Conservation (phyloP, 1,140 invertebrate genomes). For the Vollenhovia emeryi region DNA sequence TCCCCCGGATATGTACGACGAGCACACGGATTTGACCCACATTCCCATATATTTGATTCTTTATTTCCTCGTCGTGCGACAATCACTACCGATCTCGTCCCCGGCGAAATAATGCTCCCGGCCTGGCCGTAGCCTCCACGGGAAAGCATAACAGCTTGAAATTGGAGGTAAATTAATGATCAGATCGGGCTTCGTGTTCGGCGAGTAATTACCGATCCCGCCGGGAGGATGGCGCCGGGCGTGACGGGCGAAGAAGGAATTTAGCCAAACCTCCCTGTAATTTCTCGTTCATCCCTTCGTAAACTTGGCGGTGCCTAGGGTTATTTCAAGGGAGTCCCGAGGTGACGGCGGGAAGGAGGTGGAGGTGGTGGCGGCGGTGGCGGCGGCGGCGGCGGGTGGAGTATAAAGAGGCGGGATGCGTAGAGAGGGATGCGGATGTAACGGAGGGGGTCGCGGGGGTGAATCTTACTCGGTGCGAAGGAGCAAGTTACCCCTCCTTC, state of each 20-base stretch:
- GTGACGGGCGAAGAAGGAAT: conserved; percentile 71
- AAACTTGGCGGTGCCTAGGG: conserved; percentile 73
- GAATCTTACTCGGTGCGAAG: conserved; percentile 48
- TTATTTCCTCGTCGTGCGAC: neutral
- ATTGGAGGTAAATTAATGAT: conserved; percentile 76
- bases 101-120: conserved; percentile 39
- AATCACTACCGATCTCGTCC: neutral
- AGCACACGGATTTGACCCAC: conserved; percentile 29
- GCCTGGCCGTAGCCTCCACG: neutral
- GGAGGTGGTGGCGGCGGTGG: neutral
- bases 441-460: conserved; percentile 6
- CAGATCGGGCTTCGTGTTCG: conserved; percentile 67
- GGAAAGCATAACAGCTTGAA: conserved; percentile 61
- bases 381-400: neutral
- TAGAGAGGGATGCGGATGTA: conserved; percentile 36
- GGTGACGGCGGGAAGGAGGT: conserved; percentile 49
- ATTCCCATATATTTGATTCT: conserved; percentile 10
- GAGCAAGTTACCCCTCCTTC: conserved; percentile 64
- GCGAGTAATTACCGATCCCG: conserved; percentile 74
- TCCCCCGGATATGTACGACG: neutral
- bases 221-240: conserved; percentile 45
- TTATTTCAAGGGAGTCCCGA: conserved; percentile 68
- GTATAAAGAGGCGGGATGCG: conserved; percentile 48
- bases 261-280: conserved; percentile 75
- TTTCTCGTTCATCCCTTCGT: conserved; percentile 75